A percentile compares a stretch with the other conserved stretches of the same genome.
These are phyloP conservation scores for Hirundichthys speculiger DNA, from an alignment of 2,113 vertebrate species.

Conservation along the genomic window DNA sequence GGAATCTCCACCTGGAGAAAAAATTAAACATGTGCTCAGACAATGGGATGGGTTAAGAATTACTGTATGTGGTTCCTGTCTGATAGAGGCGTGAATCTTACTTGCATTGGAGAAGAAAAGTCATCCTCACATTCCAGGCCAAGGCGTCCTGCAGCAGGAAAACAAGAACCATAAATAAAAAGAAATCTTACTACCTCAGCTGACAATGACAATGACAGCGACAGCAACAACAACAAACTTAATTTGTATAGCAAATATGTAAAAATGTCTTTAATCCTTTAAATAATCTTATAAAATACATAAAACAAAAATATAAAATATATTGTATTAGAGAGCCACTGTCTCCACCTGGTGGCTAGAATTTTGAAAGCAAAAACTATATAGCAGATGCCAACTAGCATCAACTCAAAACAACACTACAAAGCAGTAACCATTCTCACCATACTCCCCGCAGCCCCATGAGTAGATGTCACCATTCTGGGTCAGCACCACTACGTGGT, in stretches of 20 bases:
- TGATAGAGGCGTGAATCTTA: slow-evolving; percentile 61
- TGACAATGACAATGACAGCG: too few relatives aligned
- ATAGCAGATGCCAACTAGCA: not conserved
- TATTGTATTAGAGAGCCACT: not conserved
- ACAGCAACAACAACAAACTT: too few relatives aligned
- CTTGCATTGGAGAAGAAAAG: slow-evolving; percentile 91
- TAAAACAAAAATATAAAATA: too few relatives aligned
- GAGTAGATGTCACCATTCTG: slow-evolving; percentile 90
- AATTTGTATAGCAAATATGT: not conserved
- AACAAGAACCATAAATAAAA: not conserved
- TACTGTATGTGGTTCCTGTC: not conserved
- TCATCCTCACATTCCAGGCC: slow-evolving; percentile 98
- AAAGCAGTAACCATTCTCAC: slow-evolving; percentile 70
- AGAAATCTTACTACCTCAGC: too few relatives aligned
- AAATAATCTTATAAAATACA: too few relatives aligned
- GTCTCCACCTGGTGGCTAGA: slow-evolving; percentile 56
- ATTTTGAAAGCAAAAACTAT: slow-evolving; percentile 32
- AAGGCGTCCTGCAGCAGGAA: slow-evolving; percentile 85
- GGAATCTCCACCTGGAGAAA: slow-evolving; percentile 88
- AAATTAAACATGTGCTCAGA: not conserved
- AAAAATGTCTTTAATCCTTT: too few relatives aligned
- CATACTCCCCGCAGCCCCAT: slow-evolving; percentile 97
- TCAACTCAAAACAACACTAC: not conserved
- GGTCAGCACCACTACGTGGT: slow-evolving; percentile 93
- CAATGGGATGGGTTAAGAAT: too few relatives aligned